These are phyloP conservation scores for Panurus biarmicus DNA, from an alignment of 2,113 vertebrate genomes.

Conservation along the genomic window DNA sequence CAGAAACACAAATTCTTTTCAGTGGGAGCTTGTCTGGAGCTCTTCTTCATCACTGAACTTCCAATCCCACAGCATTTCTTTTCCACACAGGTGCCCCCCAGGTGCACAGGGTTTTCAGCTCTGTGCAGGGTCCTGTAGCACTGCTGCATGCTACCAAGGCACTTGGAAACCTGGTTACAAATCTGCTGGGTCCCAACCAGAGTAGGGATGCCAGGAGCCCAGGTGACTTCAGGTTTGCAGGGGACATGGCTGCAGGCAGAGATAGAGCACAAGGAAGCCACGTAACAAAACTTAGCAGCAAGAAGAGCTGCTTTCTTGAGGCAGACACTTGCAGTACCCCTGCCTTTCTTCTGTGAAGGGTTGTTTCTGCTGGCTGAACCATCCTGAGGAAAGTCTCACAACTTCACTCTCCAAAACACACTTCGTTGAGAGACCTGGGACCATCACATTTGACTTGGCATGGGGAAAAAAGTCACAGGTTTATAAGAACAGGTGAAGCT, in stretches of 20 bases:
- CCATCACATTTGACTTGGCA: neutral
- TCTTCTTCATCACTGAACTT: neutral
- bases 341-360: neutral
- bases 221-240: neutral
- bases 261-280: neutral
- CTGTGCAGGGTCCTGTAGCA: neutral
- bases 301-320: neutral
- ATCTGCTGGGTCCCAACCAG: neutral
- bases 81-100: rapidly evolving
- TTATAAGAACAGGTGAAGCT: neutral
- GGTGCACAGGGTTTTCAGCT: neutral
- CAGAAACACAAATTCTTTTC: neutral
- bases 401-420: neutral
- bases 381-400: neutral
- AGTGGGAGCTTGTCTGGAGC: neutral
- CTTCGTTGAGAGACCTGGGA: neutral
- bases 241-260: neutral
- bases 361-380: neutral
- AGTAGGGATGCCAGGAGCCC: neutral
- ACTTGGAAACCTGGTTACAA: neutral
- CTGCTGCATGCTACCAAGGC: rapidly evolving
- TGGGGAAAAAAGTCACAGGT: neutral
- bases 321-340: neutral
- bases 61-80: neutral
- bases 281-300: rapidly evolving